Conservation (phyloP, 2,888 invertebrate genomes). For the Steromphala cineraria region DNA sequence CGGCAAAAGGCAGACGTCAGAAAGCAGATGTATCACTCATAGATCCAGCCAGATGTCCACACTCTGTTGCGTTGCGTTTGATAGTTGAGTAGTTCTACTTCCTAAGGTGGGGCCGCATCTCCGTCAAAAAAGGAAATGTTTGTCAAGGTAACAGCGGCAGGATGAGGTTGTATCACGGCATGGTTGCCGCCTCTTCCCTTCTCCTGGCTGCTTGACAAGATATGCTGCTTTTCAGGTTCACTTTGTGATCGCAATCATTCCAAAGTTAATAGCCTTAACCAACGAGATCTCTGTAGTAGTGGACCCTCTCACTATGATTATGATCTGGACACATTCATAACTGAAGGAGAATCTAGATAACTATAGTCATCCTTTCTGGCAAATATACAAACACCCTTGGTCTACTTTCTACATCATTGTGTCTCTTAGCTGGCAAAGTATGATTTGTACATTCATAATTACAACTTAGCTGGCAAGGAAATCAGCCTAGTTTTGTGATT, state of each 20-base stretch:
- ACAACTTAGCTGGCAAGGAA: too few relatives aligned
- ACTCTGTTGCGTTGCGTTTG: neutral
- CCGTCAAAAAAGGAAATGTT: slow-evolving; percentile 8
- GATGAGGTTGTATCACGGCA: neutral
- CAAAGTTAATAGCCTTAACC: neutral
- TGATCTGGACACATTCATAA: too few relatives aligned
- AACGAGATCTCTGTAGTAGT: too few relatives aligned
- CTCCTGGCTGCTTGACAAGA: neutral
- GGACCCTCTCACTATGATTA: too few relatives aligned
- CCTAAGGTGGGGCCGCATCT: neutral
- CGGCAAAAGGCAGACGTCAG: neutral
- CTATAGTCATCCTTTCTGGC: too few relatives aligned
- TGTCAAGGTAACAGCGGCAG: neutral
- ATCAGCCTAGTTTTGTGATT: too few relatives aligned
- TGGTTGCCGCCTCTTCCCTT: neutral
- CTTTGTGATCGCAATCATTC: neutral
- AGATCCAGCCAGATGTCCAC: neutral
- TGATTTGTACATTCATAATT: too few relatives aligned
- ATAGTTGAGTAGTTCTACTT: neutral
- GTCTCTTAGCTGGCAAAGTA: too few relatives aligned
- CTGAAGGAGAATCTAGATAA: too few relatives aligned
- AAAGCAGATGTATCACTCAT: neutral
- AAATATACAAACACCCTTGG: too few relatives aligned
- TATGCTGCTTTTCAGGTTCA: neutral
- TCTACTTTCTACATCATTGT: too few relatives aligned